These are phyloP conservation scores for Hesperophylax magnus DNA, from an alignment of 1,140 invertebrate species.

Conservation along the genomic window DNA sequence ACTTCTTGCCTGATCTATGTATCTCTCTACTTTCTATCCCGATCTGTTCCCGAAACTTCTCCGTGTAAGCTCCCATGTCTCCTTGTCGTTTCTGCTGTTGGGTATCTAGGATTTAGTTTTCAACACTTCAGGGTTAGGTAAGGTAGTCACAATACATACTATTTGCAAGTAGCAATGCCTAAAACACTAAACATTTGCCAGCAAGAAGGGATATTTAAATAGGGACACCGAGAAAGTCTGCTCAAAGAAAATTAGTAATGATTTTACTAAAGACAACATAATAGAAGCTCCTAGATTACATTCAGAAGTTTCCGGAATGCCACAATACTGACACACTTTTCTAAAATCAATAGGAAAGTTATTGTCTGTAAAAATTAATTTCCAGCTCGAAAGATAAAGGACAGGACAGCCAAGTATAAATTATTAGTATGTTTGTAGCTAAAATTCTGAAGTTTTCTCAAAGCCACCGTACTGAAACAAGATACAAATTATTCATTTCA, in stretches of 20 bases:
- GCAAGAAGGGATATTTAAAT: too few relatives aligned
- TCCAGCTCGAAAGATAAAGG: too few relatives aligned
- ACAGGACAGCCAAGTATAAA: too few relatives aligned
- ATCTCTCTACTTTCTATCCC: slow-evolving; percentile 7
- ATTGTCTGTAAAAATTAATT: too few relatives aligned
- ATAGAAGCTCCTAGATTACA: background rate
- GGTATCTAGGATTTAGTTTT: background rate
- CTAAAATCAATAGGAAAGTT: too few relatives aligned
- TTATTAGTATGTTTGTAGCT: too few relatives aligned
- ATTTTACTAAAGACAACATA: background rate
- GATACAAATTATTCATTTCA: background rate
- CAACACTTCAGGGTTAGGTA: too few relatives aligned
- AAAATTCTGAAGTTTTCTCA: background rate
- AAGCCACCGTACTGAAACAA: background rate
- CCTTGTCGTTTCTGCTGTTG: background rate
- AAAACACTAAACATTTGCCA: background rate
- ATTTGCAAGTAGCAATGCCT: background rate
- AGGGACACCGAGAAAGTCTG: background rate
- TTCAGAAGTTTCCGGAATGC: background rate
- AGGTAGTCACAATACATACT: background rate
- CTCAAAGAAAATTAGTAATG: background rate
- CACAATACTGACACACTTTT: background rate
- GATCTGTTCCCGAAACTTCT: background rate
- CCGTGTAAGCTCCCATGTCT: background rate
- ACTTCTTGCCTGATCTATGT: slow-evolving; percentile 39